Evolutionary conservation across 2,797 vertebrate genomes (phyloP), one percentile per base, ranked within the genome.

Genomic region (Diglossa cyanea): DNA sequence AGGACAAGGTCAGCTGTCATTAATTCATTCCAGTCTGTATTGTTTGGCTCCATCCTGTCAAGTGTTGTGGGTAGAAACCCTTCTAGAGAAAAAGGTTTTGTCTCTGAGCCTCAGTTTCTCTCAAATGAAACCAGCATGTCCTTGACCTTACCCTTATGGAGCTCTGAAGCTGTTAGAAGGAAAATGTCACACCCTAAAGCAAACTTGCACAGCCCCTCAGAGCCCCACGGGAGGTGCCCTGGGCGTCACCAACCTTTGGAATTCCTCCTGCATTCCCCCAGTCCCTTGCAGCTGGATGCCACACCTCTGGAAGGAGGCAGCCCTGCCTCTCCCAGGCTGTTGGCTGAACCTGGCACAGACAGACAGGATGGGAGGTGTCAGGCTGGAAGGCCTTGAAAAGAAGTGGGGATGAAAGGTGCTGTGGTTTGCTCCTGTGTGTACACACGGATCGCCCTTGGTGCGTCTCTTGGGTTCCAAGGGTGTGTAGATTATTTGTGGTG

Each of bases 251-350:
- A 66, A 4, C 35, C 42, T 23, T 7, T 13, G 35, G 44, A 23
- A 11, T 28, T 58, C 0, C 2, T 8, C 5, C 12, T 3, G 63
- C 13, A 4, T 0, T 21, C 7, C 11, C 7, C 40, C 24, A 6
- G 70, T 5, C 40, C 26, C 26, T 3, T 11, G 0, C 71, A 68
- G 71, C 48, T 60, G 91, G 13, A 10, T 31, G 47, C 6, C 2
- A 1, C 13, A 2, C 9, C 51, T 79, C 8, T 33, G 57, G 14
- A 7, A 33, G 66, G 77, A n/a, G 50, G 84, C 83, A 82, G 60
- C 17, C 0, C 26, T 25, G 44, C 16, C 74, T 40, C 31, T 47
- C 51, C 75, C 10, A 0, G 23, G 9, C 61, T 61, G 0, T 1
- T 42, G 44, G 16, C 26, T 33, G 51, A 39, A 6, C n/a, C 62